These are phyloP conservation scores for Porites lobata DNA, from an alignment of 92 coral and sea anemone genomes.

Conservation along the genomic window DNA sequence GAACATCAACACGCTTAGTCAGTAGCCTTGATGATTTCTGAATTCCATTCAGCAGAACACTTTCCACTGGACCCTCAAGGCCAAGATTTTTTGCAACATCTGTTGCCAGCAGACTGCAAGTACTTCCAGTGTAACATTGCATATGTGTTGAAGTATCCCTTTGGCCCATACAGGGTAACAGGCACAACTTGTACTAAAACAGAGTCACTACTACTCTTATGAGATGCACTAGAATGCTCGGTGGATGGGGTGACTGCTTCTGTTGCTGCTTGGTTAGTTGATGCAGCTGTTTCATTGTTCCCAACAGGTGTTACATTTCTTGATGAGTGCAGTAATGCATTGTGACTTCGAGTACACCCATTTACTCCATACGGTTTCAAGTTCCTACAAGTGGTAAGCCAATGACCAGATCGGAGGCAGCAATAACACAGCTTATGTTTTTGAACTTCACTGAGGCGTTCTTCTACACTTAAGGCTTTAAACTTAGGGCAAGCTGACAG, in stretches of 20 bases:
- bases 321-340: slow-evolving; percentile 46
- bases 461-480: slow-evolving; percentile 38
- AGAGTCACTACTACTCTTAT: slow-evolving; percentile 22
- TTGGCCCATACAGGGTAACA: slow-evolving; percentile 60
- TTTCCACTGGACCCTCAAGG: slow-evolving; percentile 57
- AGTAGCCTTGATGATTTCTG: slow-evolving; percentile 46
- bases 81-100: slow-evolving; percentile 60
- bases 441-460: slow-evolving; percentile 46
- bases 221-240: slow-evolving; percentile 27
- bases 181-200: slow-evolving; percentile 57
- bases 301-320: slow-evolving; percentile 6
- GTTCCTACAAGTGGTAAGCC: slow-evolving; percentile 36
- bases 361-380: slow-evolving; percentile 42
- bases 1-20: slow-evolving; percentile 47
- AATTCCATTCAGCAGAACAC: slow-evolving; percentile 54
- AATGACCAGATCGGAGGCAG: slow-evolving; percentile 48
- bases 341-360: slow-evolving; percentile 57
- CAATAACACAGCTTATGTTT: slow-evolving; percentile 43
- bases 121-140: slow-evolving; percentile 67
- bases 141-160: slow-evolving; percentile 51
- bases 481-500: slow-evolving; percentile 39
- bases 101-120: slow-evolving; percentile 57
- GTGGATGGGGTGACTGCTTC: not conserved
- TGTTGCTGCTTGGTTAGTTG: not conserved
- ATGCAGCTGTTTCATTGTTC: not conserved